phyloP scores from a whole-genome alignment of 2,888 invertebrate species.

The Adelognathus sp. region DNA sequence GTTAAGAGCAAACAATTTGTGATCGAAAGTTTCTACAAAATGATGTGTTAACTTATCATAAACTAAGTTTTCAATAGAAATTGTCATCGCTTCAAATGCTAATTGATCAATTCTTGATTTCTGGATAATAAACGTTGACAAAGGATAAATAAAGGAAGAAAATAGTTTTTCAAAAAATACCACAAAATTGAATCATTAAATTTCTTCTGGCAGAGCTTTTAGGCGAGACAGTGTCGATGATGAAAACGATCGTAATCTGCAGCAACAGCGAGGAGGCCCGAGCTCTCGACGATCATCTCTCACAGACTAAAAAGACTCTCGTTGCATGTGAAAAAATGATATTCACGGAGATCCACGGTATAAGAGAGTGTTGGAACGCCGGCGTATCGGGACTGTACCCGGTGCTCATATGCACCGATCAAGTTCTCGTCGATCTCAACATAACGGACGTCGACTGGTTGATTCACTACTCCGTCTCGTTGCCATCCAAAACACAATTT shows the following conservation, averaged over 20 bases:
- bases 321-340: conserved; percentile 73
- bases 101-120: background rate
- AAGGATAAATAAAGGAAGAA: no score
- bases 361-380: conserved; percentile 80
- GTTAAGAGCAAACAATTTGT: no score
- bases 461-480: conserved; percentile 88
- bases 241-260: conserved; percentile 86
- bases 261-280: conserved; percentile 80
- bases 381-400: conserved; percentile 81
- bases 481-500: conserved; percentile 85
- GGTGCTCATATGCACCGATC: conserved; percentile 87
- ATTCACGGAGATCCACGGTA: conserved; percentile 65
- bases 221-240: conserved; percentile 79
- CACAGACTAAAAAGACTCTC: conserved; percentile 67
- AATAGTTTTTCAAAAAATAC: no score
- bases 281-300: conserved; percentile 82
- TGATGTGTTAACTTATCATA: no score
- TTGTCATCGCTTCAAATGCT: no score
- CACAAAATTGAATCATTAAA: no score
- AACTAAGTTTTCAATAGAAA: no score
- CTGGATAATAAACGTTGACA: no score
- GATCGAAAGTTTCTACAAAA: no score
- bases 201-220: conserved; percentile 83
- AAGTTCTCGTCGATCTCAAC: conserved; percentile 84
- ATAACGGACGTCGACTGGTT: conserved; percentile 86